Percentiles rank a stretch among this genome's conserved stretches.
These are phyloP conservation scores for Phoxinus phoxinus DNA, from an alignment of 2,113 vertebrate species.

Conservation along the genomic window DNA sequence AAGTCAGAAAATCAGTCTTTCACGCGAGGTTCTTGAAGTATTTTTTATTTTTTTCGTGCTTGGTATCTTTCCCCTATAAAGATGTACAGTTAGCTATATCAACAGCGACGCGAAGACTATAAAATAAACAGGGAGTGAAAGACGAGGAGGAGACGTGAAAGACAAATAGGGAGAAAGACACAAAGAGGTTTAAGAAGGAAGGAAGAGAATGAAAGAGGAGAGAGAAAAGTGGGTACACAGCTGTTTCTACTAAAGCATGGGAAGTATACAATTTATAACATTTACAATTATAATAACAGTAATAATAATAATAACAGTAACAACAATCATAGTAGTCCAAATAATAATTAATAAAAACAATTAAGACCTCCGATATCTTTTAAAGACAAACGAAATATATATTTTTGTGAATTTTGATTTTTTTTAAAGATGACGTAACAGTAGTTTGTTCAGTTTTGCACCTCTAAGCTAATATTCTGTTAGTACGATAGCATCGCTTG, in stretches of 20 bases:
- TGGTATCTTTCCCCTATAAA: conserved; percentile 82
- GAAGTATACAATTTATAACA: conserved; percentile 79
- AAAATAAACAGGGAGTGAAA: conserved; percentile 71
- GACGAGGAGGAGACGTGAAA: conserved; percentile 31
- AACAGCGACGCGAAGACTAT: conserved; percentile 79
- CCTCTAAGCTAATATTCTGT: conserved; percentile 82
- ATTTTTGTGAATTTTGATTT: conserved; percentile 54
- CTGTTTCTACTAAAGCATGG: conserved; percentile 72
- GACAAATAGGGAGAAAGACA: conserved; percentile 67
- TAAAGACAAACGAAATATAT: conserved; percentile 75
- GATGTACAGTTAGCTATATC: conserved; percentile 84
- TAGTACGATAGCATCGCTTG: conserved; percentile 78
- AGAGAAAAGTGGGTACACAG: conserved; percentile 67
- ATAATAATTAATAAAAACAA: conserved; percentile 74
- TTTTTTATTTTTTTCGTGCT: conserved; percentile 82
- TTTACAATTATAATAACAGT: conserved; percentile 83
- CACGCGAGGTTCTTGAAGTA: conserved; percentile 59
- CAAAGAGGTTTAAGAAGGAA: conserved; percentile 62
- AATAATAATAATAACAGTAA: conserved; percentile 78
- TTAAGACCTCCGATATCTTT: conserved; percentile 77
- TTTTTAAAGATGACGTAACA: conserved; percentile 81
- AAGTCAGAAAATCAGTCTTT: conserved; percentile 35
- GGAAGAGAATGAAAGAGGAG: conserved; percentile 61
- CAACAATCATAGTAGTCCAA: conserved; percentile 79
- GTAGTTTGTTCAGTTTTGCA: conserved; percentile 76